These are phyloP conservation scores for Merluccius polli DNA, from an alignment of 2,797 vertebrate species.

Conservation along the genomic window DNA sequence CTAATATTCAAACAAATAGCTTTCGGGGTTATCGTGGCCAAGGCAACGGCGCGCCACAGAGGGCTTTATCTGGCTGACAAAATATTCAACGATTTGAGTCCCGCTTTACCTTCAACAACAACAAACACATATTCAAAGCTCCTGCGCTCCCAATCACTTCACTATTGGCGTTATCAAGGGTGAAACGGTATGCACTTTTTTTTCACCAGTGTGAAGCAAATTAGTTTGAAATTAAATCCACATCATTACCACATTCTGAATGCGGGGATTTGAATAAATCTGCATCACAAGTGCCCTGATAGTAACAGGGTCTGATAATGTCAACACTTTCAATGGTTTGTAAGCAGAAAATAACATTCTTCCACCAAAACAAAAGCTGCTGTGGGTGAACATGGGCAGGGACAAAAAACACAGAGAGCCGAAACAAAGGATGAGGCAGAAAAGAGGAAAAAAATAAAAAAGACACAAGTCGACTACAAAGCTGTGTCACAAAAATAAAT, in stretches of 20 bases:
- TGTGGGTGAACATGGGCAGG: background rate
- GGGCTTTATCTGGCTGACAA: background rate
- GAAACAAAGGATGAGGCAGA: background rate
- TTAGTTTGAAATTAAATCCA: background rate
- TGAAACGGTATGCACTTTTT: background rate
- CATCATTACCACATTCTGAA: constrained; percentile 1
- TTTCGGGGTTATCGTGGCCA: too few relatives aligned
- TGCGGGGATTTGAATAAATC: background rate
- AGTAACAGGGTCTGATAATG: background rate
- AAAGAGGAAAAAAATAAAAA: too few relatives aligned
- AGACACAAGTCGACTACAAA: background rate
- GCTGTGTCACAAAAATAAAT: too few relatives aligned
- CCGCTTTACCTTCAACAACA: background rate
- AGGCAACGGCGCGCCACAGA: too few relatives aligned
- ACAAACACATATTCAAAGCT: background rate
- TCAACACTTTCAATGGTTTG: constrained; percentile 24
- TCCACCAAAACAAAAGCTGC: background rate
- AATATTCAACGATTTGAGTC: background rate
- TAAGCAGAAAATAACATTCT: background rate
- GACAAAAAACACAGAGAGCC: background rate
- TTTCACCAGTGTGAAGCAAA: background rate
- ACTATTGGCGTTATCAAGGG: background rate
- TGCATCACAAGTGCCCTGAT: background rate
- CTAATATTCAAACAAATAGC: too few relatives aligned
- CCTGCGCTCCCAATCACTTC: background rate